Base-by-base conservation (phyloP, 2,113 vertebrate genomes). In the Oryzias curvinotus region DNA sequence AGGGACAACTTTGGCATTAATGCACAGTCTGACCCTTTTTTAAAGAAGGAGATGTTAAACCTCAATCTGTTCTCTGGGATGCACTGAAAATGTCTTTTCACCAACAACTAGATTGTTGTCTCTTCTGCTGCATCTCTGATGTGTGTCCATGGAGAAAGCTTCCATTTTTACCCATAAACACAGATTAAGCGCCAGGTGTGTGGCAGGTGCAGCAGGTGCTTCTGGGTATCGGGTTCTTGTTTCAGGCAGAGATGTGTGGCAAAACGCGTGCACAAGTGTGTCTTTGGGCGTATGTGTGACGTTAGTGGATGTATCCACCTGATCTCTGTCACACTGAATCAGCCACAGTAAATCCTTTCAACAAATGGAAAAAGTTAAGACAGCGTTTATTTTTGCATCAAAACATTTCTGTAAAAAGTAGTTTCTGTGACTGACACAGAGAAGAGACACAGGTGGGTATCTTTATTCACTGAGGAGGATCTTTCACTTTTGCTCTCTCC, bases 181-280 rank as follows among this genome's bases (percentile, higher is more conserved):
- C 80, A 83, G 82, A 90, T 90, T 88, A 89, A 80, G 65, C 28
- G 71, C 73, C 89, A 90, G 87, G 87, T 90, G 89, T 75, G 75
- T 28, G 79, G 78, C 87, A 86, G 84, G 86, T 87, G 89, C 85
- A 87, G 83, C 86, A 89, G 87, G 86, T 88, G 89, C 75, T 85
- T 66, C 61, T 52, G 85, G 79, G 83, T 88, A 82, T 90, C 85
- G 44, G 63, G 82, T 90, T 89, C 81, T 78, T 51, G 57, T 77
- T 82, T 73, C 43, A 57, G 61, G 60, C 72, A 46, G 57, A 64
- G 60, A 72, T 73, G 69, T 60, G 71, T 64, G 62, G 54, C 55
- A 78, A 77, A 62, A 71, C n/a, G 25, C 21, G 21, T 68, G 47
- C 53, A 74, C 68, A 23, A 71, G 71, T 60, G 67, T 68, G 63